phyloP scores from a whole-genome alignment of 2,888 invertebrate genomes.

The Merodon equestris region DNA sequence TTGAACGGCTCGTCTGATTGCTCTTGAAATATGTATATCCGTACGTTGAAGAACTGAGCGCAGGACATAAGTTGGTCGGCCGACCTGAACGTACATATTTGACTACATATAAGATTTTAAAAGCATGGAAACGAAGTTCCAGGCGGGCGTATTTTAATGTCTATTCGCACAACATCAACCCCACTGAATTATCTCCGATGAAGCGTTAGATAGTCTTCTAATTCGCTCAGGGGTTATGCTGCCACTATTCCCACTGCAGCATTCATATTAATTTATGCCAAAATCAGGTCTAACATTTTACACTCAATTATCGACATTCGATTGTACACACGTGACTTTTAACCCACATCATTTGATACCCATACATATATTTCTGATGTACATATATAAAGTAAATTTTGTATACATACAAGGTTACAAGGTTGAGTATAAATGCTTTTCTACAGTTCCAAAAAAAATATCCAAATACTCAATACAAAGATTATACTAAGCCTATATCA shows the following conservation, averaged over 20 bases:
- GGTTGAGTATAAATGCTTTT: too few relatives aligned
- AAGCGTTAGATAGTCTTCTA: conserved; percentile 71
- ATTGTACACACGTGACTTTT: conserved; percentile 70
- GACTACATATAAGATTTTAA: conserved; percentile 17
- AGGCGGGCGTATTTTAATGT: neutral
- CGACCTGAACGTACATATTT: conserved; percentile 1
- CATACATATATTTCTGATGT: too few relatives aligned
- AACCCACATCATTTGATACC: conserved; percentile 20
- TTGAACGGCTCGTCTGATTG: conserved; percentile 66
- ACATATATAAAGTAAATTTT: neutral
- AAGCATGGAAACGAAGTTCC: neutral
- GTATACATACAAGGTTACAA: too few relatives aligned
- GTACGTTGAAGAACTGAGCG: neutral
- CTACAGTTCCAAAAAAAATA: too few relatives aligned
- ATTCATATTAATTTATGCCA: conserved; percentile 71
- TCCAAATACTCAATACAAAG: too few relatives aligned
- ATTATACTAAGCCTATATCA: too few relatives aligned
- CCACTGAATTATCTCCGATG: conserved; percentile 62
- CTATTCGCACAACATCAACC: conserved; percentile 35
- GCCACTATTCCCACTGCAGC: conserved; percentile 50
- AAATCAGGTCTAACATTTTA: conserved; percentile 70
- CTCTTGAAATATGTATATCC: conserved; percentile 26
- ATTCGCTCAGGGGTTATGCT: conserved; percentile 70
- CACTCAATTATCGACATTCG: conserved; percentile 71
- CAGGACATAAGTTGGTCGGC: neutral